Evolutionary conservation across 1,140 invertebrate genomes (phyloP).

Genomic region (Drosophila auraria): DNA sequence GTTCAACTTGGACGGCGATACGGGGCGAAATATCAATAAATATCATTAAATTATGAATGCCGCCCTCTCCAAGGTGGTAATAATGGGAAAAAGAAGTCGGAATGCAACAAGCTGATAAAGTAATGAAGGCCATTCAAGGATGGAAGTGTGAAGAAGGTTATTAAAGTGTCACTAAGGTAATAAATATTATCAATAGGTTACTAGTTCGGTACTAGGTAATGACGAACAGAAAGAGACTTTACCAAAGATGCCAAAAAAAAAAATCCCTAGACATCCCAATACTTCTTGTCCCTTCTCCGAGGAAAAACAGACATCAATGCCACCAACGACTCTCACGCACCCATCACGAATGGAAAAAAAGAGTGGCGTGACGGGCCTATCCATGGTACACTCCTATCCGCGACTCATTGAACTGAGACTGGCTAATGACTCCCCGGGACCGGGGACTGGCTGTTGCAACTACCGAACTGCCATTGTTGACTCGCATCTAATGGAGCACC

Average conservation of each 20-base stretch:
- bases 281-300: not conserved
- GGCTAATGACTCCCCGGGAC: constrained; percentile 59
- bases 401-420: constrained; percentile 39
- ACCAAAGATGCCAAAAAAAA: no score
- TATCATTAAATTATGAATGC: constrained; percentile 72
- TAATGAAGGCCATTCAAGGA: constrained; percentile 13
- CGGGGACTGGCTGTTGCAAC: constrained; percentile 64
- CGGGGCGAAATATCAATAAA: constrained; percentile 52
- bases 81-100: constrained; percentile 25
- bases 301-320: not conserved
- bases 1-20: constrained; percentile 30
- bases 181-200: not conserved
- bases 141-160: constrained; percentile 1
- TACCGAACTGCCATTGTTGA: constrained; percentile 66
- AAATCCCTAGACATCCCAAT: no score
- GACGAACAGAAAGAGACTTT: not conserved
- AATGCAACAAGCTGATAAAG: constrained; percentile 41
- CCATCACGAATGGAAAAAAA: not conserved
- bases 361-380: not conserved
- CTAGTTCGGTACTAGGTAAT: no score
- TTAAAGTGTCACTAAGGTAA: not conserved
- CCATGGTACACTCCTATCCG: constrained; percentile 16
- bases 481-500: constrained; percentile 63
- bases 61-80: constrained; percentile 25
- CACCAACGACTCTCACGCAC: constrained; percentile 9